These are phyloP conservation scores for Mamestra configurata DNA, from an alignment of 1,140 invertebrate genomes.

Conservation along the genomic window DNA sequence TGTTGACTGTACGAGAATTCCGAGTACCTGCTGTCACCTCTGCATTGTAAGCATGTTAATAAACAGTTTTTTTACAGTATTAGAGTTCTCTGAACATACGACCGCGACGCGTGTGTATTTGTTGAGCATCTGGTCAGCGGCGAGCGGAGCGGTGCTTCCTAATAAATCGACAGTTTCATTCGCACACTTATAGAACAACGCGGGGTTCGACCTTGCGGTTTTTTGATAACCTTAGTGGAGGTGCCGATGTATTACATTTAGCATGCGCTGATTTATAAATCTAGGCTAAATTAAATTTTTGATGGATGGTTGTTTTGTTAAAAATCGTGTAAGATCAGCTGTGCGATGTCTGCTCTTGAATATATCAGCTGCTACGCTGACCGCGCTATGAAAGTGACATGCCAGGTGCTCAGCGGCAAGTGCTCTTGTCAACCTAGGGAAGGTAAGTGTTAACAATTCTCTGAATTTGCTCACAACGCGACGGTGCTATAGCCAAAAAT, in stretches of 20 bases:
- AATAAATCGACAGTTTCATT: background rate
- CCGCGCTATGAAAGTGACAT: constrained; percentile 3
- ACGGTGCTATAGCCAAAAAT: no score
- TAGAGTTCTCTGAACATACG: background rate
- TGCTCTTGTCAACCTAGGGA: background rate
- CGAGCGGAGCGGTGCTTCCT: background rate
- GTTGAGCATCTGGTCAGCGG: background rate
- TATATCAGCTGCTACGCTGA: background rate
- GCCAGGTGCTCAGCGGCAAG: background rate
- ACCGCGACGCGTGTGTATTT: constrained; percentile 1
- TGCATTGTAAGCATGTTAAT: background rate
- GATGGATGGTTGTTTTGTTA: background rate
- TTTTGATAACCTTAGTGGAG: constrained; percentile 9
- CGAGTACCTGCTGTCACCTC: background rate
- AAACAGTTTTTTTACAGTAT: background rate
- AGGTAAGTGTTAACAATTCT: background rate
- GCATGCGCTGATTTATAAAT: constrained; percentile 2
- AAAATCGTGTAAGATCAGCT: background rate
- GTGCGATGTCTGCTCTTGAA: background rate
- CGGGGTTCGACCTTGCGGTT: constrained; percentile 22
- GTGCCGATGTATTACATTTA: background rate
- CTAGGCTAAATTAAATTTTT: background rate
- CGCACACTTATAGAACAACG: constrained; percentile 2
- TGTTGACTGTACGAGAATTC: background rate
- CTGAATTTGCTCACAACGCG: background rate